These are phyloP conservation scores for Neelides folsomi DNA, from an alignment of 2,888 invertebrate species.

Conservation along the genomic window DNA sequence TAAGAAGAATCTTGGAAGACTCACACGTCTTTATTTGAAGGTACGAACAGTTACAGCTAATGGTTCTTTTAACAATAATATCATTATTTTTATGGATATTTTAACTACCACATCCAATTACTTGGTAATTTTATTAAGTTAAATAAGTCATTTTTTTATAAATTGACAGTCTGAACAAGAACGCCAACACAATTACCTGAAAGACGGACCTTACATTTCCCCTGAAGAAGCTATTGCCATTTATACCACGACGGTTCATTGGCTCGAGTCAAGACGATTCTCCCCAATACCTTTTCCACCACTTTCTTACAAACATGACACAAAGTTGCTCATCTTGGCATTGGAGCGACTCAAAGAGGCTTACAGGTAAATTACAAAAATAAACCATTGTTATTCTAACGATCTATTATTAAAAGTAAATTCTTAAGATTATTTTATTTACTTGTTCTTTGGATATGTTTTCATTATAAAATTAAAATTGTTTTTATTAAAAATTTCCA, in stretches of 20 bases:
- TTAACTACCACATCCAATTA: not conserved
- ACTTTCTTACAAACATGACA: slow-evolving; percentile 98
- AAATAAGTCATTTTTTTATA: slow-evolving; percentile 2
- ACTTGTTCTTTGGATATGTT: no score
- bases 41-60: slow-evolving; percentile 4
- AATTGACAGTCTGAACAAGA: slow-evolving; percentile 77
- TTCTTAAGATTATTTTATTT: not conserved
- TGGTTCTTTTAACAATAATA: no score
- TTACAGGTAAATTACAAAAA: slow-evolving; percentile 47
- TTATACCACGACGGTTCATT: slow-evolving; percentile 98
- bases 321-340: slow-evolving; percentile 91
- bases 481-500: slow-evolving; percentile 36
- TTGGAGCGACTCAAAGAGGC: slow-evolving; percentile 93
- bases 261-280: slow-evolving; percentile 95
- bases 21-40: slow-evolving; percentile 91
- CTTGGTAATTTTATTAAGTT: not conserved
- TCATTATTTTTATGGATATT: not conserved
- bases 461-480: no score
- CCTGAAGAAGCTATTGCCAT: slow-evolving; percentile 99
- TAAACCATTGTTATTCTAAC: no score
- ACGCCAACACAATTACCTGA: slow-evolving; percentile 95
- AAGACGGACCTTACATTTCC: slow-evolving; percentile 98
- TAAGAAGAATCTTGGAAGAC: slow-evolving; percentile 97
- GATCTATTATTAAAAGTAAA: no score
- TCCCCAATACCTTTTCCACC: slow-evolving; percentile 99